Percentiles rank a stretch among this genome's conserved stretches.
phyloP scores from a whole-genome alignment of 2,113 vertebrate genomes.

The Sebastes fasciatus region DNA sequence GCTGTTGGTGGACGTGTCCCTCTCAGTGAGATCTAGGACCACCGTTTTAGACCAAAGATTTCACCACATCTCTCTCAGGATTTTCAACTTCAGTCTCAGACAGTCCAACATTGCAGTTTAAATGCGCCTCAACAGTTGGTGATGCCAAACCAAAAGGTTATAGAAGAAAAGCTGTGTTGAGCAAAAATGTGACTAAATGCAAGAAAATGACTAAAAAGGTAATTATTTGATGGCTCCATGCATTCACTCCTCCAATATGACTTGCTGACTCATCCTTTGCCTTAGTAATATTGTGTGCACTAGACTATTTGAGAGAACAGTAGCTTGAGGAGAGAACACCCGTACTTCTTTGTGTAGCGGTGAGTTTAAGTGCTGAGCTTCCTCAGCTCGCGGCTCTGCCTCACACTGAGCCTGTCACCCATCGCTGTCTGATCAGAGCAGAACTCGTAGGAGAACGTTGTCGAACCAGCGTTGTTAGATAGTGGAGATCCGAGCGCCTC shows the following conservation, averaged over 20 bases:
- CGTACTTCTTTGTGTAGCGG: not conserved
- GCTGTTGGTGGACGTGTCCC: not conserved
- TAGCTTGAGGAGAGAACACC: not conserved
- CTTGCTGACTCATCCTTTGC: not conserved
- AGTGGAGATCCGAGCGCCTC: conserved; percentile 10
- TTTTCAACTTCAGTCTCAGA: not conserved
- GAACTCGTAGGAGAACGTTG: conserved; percentile 35
- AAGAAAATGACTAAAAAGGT: not conserved
- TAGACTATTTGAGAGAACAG: not conserved
- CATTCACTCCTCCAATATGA: not conserved
- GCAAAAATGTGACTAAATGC: not conserved
- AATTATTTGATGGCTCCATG: not conserved
- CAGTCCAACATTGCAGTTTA: not conserved
- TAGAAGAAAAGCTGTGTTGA: not conserved
- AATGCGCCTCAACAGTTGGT: not conserved
- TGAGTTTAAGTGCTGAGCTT: conserved; percentile 1
- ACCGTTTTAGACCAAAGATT: not conserved
- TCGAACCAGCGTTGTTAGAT: conserved; percentile 30
- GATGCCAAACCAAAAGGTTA: not conserved
- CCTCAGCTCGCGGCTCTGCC: conserved; percentile 5
- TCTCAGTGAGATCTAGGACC: not conserved
- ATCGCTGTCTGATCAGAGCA: conserved; percentile 47
- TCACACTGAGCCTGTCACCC: conserved; percentile 46
- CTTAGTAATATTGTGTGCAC: not conserved
- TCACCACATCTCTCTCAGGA: not conserved